These are phyloP conservation scores for Stenotaenia linearis DNA, from an alignment of 2,888 invertebrate species.

Conservation along the genomic window DNA sequence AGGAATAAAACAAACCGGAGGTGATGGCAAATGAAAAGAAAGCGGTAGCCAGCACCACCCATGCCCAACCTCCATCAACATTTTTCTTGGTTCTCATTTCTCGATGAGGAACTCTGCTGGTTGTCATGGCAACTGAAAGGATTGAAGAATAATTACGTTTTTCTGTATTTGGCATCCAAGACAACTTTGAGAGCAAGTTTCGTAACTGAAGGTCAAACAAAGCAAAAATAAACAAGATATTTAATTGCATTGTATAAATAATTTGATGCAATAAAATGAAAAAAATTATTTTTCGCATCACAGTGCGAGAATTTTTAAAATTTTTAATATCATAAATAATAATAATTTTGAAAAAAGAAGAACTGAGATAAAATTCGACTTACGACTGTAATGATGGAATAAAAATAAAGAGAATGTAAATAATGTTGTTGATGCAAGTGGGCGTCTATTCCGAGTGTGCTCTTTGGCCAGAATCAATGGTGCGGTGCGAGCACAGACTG, in stretches of 20 bases:
- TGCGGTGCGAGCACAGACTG: not conserved
- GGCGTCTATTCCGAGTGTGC: not conserved
- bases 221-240: not conserved
- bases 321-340: not conserved
- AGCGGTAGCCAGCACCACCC: conserved; percentile 39
- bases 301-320: not conserved
- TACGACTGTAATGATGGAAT: not conserved
- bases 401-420: not conserved
- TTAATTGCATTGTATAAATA: not conserved
- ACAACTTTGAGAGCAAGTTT: not conserved
- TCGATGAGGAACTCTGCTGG: not conserved
- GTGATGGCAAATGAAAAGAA: conserved; percentile 38
- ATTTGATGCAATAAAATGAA: not conserved
- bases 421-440: not conserved
- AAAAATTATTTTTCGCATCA: not conserved
- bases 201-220: not conserved
- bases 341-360: not conserved
- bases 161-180: not conserved
- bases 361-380: not conserved
- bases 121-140: not conserved
- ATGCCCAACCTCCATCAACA: conserved; percentile 42
- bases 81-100: conserved; percentile 26
- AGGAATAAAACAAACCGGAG: conserved; percentile 39
- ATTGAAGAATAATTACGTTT: not conserved
- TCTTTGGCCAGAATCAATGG: not conserved